phyloP scores from a whole-genome alignment of 1,140 invertebrate species.

The Mycetomoellerius zeteki region DNA sequence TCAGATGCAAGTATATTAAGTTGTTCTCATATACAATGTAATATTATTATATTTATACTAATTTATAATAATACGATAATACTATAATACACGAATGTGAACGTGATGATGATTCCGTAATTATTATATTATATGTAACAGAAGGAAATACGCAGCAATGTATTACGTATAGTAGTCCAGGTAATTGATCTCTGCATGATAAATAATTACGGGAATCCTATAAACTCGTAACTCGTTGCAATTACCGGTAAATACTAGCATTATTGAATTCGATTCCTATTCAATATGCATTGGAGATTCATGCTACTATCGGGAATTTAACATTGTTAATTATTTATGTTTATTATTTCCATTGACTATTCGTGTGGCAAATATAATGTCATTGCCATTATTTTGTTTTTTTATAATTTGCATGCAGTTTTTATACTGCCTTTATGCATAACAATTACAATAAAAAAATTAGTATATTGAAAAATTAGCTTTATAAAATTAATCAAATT shows the following conservation, averaged over 20 bases:
- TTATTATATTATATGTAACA: constrained; percentile 31
- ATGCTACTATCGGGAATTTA: constrained; percentile 31
- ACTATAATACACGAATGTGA: neutral
- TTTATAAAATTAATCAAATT: constrained; percentile 1
- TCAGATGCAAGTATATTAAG: neutral
- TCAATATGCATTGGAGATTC: constrained; percentile 53
- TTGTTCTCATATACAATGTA: neutral
- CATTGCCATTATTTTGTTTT: constrained; percentile 15
- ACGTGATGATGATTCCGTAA: neutral
- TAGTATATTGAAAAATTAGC: neutral
- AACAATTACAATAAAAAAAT: constrained; percentile 2
- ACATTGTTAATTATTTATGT: constrained; percentile 43
- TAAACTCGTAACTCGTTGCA: constrained; percentile 43
- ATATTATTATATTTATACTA: neutral
- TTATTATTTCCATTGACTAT: constrained; percentile 24
- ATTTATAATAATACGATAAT: constrained; percentile 5
- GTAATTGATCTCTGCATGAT: constrained; percentile 29
- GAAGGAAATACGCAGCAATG: neutral
- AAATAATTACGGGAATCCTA: constrained; percentile 48
- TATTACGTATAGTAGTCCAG: neutral
- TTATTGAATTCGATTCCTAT: constrained; percentile 56
- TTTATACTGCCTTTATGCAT: neutral
- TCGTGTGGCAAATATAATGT: neutral
- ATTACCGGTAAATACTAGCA: constrained; percentile 22
- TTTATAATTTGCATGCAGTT: neutral